These are phyloP conservation scores for Tamandua tetradactyla DNA, from an alignment of 2,797 vertebrate species.

Conservation along the genomic window DNA sequence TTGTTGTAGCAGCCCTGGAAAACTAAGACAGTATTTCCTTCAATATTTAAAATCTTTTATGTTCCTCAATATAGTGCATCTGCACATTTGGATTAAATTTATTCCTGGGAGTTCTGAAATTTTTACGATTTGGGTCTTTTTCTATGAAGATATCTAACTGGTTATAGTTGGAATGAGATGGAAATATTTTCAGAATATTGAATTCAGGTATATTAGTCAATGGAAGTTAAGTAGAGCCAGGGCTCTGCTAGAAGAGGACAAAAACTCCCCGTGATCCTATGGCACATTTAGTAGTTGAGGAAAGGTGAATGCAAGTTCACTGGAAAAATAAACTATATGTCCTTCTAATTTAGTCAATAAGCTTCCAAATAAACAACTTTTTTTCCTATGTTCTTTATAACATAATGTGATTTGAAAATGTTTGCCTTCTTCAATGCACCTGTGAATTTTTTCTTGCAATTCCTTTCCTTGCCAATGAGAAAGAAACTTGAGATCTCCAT, in stretches of 20 bases:
- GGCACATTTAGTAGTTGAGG: background rate
- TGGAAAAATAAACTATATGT: background rate
- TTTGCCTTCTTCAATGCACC: background rate
- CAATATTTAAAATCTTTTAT: conserved; percentile 14
- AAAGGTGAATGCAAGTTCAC: background rate
- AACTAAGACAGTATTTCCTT: background rate
- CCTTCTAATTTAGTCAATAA: background rate
- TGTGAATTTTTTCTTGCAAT: background rate
- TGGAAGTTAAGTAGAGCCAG: background rate
- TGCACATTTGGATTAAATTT: conserved; percentile 27
- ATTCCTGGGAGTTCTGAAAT: background rate
- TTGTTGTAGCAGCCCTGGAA: too few relatives aligned
- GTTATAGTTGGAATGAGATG: background rate
- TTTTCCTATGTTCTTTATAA: background rate
- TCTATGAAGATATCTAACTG: background rate
- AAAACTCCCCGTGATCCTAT: background rate
- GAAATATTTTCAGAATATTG: background rate
- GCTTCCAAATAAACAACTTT: background rate
- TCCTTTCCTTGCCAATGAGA: background rate
- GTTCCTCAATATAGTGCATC: background rate
- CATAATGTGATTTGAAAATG: background rate
- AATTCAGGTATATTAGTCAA: conserved; percentile 2
- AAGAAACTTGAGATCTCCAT: background rate
- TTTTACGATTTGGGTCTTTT: conserved; percentile 27
- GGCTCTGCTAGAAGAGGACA: background rate